These are phyloP conservation scores for Aphyosemion australe DNA, from an alignment of 2,113 vertebrate species.

Conservation along the genomic window DNA sequence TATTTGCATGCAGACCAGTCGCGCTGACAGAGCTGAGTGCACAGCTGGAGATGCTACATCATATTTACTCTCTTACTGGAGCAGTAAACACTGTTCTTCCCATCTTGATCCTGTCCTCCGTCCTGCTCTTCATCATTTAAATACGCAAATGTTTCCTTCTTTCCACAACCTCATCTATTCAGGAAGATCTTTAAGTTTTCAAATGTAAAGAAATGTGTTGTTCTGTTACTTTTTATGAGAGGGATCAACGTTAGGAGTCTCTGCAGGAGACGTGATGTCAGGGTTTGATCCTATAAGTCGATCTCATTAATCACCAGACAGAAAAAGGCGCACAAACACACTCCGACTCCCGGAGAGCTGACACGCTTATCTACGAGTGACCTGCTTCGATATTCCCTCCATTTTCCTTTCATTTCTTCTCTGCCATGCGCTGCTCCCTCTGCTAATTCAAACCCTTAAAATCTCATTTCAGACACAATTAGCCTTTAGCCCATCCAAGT, in stretches of 20 bases:
- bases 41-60: slow-evolving; percentile 66
- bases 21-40: slow-evolving; percentile 47
- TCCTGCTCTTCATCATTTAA: slow-evolving; percentile 26
- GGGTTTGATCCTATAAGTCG: slow-evolving; percentile 49
- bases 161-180: slow-evolving; percentile 26
- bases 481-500: slow-evolving; percentile 75
- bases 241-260: background rate
- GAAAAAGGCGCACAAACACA: slow-evolving; percentile 43
- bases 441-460: slow-evolving; percentile 78
- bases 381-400: slow-evolving; percentile 47
- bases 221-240: too few species aligned
- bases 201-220: background rate
- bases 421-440: slow-evolving; percentile 47
- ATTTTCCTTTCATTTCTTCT: slow-evolving; percentile 52
- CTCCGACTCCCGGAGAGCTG: slow-evolving; percentile 30
- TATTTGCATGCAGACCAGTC: slow-evolving; percentile 68
- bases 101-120: slow-evolving; percentile 2
- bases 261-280: slow-evolving; percentile 34
- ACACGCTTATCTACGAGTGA: slow-evolving; percentile 57
- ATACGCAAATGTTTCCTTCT: slow-evolving; percentile 7
- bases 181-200: slow-evolving; percentile 1
- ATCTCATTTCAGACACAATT: slow-evolving; percentile 80
- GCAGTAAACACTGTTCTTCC: slow-evolving; percentile 46
- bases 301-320: slow-evolving; percentile 56
- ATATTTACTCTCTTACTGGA: slow-evolving; percentile 58